Evolutionary conservation across 2,888 invertebrate species (phyloP).

Genomic region (Cantharis rustica): DNA sequence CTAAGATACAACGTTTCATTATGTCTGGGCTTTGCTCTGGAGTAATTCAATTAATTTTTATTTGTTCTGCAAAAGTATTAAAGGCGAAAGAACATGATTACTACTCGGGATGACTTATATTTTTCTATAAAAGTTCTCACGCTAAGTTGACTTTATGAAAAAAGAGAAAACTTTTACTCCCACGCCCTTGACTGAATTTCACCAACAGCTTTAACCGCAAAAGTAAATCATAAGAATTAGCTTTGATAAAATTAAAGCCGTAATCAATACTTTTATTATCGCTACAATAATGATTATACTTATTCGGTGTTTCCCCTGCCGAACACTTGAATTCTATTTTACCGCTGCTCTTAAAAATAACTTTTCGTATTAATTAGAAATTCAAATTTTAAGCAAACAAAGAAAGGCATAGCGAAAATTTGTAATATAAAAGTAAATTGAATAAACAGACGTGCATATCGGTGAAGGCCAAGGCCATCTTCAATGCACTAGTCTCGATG

Average conservation of each 20-base stretch:
- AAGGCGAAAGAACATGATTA: not conserved
- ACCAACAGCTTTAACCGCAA: not conserved
- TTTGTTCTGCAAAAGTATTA: not conserved
- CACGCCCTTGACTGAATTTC: constrained; percentile 2
- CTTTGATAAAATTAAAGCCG: not conserved
- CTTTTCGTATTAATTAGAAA: not conserved
- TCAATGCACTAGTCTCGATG: constrained; percentile 44
- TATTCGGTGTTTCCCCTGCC: not conserved
- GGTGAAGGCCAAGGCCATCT: constrained; percentile 51
- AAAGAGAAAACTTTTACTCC: not conserved
- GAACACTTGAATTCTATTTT: not conserved
- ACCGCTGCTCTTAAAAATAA: no score
- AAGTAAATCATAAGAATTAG: not conserved
- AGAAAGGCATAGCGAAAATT: not conserved
- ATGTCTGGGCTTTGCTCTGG: not conserved
- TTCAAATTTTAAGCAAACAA: not conserved
- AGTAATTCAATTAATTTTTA: not conserved
- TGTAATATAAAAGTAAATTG: not conserved
- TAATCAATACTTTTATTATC: not conserved
- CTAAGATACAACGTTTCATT: not conserved
- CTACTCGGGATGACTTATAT: not conserved
- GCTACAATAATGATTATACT: not conserved
- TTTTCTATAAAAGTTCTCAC: not conserved
- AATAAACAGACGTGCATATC: constrained; percentile 42
- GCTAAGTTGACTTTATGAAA: not conserved